Evolutionary conservation across 2,888 invertebrate genomes (phyloP).

Genomic region (Hylaea fasciaria): DNA sequence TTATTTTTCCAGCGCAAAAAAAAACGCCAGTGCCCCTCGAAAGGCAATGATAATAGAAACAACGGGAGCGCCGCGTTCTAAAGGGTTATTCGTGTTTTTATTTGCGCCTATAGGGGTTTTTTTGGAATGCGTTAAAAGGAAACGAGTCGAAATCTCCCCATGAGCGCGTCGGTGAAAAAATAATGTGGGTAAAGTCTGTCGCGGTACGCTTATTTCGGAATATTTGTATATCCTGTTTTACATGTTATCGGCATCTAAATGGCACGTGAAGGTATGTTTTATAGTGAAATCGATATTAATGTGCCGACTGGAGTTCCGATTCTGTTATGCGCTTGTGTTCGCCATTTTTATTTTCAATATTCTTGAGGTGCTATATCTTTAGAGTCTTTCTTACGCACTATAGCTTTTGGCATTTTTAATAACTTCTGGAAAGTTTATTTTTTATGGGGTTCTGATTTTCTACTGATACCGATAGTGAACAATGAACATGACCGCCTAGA

Average conservation of each 20-base stretch:
- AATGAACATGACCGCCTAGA: too few relatives aligned
- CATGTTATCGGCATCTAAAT: constrained; percentile 45
- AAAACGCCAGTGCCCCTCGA: constrained; percentile 67
- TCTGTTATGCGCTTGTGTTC: constrained; percentile 18
- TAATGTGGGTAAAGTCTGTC: constrained; percentile 54
- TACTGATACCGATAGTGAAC: too few relatives aligned
- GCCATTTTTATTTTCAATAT: constrained; percentile 20
- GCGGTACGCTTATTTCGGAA: constrained; percentile 42
- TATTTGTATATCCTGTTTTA: constrained; percentile 49
- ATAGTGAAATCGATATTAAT: constrained; percentile 36
- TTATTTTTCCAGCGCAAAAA: constrained; percentile 71
- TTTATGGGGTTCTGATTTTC: too few relatives aligned
- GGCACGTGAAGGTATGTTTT: constrained; percentile 36
- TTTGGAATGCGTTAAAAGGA: constrained; percentile 71
- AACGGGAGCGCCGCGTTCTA: constrained; percentile 67
- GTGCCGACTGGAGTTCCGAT: constrained; percentile 28
- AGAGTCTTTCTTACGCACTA: constrained; percentile 1
- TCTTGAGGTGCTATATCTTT: constrained; percentile 7
- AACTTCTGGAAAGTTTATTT: too few relatives aligned
- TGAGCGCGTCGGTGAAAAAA: constrained; percentile 64
- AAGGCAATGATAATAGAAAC: constrained; percentile 82
- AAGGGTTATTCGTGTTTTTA: constrained; percentile 80
- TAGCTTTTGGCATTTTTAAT: too few relatives aligned
- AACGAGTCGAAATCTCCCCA: constrained; percentile 59
- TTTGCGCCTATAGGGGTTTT: constrained; percentile 59